A percentile compares a stretch with the other conserved stretches of the same genome.
phyloP scores from a whole-genome alignment of 2,113 vertebrate genomes.

The Pheucticus melanocephalus region DNA sequence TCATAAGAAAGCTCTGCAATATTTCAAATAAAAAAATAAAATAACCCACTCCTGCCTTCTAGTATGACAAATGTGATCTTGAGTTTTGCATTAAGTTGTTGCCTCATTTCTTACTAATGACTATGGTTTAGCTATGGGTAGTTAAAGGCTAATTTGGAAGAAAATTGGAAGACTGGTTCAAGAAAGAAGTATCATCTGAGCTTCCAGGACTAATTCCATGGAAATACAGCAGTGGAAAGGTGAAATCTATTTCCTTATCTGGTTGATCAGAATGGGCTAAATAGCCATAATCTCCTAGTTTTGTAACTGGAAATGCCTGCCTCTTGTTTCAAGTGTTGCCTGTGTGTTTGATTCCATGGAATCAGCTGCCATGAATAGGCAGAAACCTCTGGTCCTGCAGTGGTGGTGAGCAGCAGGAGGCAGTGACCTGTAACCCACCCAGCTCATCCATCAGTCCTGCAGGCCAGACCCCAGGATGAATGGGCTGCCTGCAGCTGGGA shows the following conservation, averaged over 20 bases:
- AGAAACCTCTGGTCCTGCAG: not conserved
- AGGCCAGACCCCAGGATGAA: not conserved
- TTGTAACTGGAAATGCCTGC: not conserved
- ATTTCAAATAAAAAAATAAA: slow-evolving; percentile 15
- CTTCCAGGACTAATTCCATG: not conserved
- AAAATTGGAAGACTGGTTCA: not conserved
- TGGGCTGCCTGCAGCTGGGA: not conserved
- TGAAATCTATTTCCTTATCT: not conserved
- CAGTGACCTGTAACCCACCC: not conserved
- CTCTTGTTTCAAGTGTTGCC: not conserved
- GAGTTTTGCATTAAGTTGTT: not conserved
- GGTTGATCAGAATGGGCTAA: not conserved
- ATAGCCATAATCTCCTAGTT: not conserved
- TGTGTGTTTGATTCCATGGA: not conserved
- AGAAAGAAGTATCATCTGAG: not conserved
- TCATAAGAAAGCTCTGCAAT: not conserved
- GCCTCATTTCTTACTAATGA: not conserved
- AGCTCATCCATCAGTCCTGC: not conserved
- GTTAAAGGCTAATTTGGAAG: not conserved
- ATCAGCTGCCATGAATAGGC: not conserved
- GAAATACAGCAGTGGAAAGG: not conserved
- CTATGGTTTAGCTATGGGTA: not conserved
- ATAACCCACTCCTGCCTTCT: not conserved
- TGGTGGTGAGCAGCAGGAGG: not conserved
- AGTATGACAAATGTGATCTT: not conserved